Conservation (phyloP, 2,113 vertebrate species). For the Rhadina sibilatrix region DNA sequence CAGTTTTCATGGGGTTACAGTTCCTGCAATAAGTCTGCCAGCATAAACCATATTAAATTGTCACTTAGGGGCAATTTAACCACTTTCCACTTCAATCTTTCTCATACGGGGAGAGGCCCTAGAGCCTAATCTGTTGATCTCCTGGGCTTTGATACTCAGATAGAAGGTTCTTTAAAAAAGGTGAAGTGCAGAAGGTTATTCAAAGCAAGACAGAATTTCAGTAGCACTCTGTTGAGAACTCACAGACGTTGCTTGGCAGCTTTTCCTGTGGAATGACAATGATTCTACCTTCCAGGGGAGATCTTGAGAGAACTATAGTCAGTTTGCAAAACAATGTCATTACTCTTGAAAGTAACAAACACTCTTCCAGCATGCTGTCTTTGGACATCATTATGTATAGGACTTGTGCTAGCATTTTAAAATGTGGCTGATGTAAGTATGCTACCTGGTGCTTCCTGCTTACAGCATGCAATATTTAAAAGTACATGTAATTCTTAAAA, state of each 20-base stretch:
- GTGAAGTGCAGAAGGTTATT: neutral
- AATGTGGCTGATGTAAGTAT: neutral
- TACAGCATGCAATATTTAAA: neutral
- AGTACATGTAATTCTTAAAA: neutral
- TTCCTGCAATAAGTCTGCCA: neutral
- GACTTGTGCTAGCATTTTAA: neutral
- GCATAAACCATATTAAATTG: neutral
- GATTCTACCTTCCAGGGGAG: neutral
- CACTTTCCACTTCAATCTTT: neutral
- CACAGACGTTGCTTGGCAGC: neutral
- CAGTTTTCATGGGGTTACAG: neutral
- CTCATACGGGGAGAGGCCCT: neutral
- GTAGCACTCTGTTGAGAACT: neutral
- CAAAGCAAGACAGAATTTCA: neutral
- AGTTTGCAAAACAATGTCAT: neutral
- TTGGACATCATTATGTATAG: neutral
- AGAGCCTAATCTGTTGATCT: neutral
- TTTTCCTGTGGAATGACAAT: neutral
- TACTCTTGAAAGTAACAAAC: neutral
- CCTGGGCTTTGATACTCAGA: neutral
- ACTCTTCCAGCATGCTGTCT: neutral
- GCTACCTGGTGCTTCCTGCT: neutral
- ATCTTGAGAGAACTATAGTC: neutral
- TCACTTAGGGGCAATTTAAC: neutral
- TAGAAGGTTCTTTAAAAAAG: neutral